Percentiles rank a stretch among this genome's conserved stretches.
Evolutionary conservation across 1,140 invertebrate species (phyloP).

Genomic region (Meteorus sp.): DNA sequence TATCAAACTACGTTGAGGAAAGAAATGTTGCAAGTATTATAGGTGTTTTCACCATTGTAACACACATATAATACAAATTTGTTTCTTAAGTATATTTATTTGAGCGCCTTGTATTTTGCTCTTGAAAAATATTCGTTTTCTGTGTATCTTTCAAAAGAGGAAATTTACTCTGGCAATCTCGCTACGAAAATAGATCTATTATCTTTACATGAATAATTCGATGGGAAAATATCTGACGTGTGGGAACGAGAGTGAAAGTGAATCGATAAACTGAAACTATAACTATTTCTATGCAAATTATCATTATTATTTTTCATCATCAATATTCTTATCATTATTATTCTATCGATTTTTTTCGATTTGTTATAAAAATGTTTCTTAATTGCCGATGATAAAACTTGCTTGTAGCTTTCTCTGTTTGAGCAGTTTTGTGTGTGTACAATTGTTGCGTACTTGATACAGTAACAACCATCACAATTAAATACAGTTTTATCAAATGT

Average conservation of each 20-base stretch:
- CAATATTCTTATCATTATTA: neutral
- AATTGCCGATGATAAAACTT: neutral
- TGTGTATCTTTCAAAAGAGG: neutral
- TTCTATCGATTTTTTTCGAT: neutral
- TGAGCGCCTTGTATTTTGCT: neutral
- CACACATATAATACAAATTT: neutral
- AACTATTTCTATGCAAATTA: too few relatives aligned
- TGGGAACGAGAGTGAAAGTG: neutral
- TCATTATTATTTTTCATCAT: too few relatives aligned
- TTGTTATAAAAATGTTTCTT: neutral
- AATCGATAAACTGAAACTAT: neutral
- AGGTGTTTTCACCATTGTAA: too few relatives aligned
- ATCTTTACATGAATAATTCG: slow-evolving; percentile 3
- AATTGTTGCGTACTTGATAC: too few relatives aligned
- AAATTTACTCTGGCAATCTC: neutral
- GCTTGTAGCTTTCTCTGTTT: neutral
- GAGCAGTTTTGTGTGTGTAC: neutral
- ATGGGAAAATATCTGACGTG: neutral
- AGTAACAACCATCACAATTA: neutral
- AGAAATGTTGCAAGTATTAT: too few relatives aligned
- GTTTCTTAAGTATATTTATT: too few relatives aligned
- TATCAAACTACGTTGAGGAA: too few relatives aligned
- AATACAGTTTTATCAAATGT: neutral
- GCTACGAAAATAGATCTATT: slow-evolving; percentile 15
- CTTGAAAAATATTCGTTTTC: slow-evolving; percentile 11